A percentile compares a stretch with the other conserved stretches of the same genome.
Conservation (phyloP, 2,113 vertebrate species). For the Phyllopteryx taeniolatus region DNA sequence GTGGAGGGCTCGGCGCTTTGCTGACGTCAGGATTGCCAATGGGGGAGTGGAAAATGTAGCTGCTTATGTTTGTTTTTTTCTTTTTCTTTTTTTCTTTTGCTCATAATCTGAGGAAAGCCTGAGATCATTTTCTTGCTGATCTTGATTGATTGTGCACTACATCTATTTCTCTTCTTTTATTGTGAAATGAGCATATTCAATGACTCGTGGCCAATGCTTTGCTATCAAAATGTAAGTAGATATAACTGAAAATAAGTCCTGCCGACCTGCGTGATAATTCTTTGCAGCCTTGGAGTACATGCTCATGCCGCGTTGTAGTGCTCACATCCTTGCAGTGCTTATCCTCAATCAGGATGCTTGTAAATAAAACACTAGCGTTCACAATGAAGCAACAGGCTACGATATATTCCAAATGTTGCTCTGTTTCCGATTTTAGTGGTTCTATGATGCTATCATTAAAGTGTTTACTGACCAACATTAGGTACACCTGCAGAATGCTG, state of each 20-base stretch:
- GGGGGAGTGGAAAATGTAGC: neutral
- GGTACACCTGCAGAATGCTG: neutral
- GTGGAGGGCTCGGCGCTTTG: conserved; percentile 17
- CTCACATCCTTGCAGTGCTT: conserved; percentile 4
- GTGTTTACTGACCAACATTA: neutral
- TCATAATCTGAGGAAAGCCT: neutral
- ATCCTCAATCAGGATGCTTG: conserved; percentile 28
- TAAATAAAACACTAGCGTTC: conserved; percentile 41
- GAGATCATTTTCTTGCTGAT: neutral
- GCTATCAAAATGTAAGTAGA: neutral
- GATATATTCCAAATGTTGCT: conserved; percentile 35
- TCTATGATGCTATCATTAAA: conserved; percentile 30
- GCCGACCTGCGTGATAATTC: conserved; percentile 18
- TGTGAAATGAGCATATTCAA: neutral
- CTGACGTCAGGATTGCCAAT: conserved; percentile 14
- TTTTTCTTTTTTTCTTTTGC: neutral
- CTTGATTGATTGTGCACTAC: neutral
- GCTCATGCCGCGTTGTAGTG: neutral
- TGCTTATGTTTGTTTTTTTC: neutral
- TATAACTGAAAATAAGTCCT: neutral
- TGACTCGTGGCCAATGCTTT: neutral
- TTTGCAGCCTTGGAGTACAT: conserved; percentile 9
- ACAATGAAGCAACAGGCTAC: conserved; percentile 31
- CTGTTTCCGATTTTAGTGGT: conserved; percentile 47
- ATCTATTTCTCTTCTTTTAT: neutral